Evolutionary conservation across 2,113 vertebrate species (phyloP), one percentile per base, ranked within the genome.

Genomic region (Patagioenas fasciata): DNA sequence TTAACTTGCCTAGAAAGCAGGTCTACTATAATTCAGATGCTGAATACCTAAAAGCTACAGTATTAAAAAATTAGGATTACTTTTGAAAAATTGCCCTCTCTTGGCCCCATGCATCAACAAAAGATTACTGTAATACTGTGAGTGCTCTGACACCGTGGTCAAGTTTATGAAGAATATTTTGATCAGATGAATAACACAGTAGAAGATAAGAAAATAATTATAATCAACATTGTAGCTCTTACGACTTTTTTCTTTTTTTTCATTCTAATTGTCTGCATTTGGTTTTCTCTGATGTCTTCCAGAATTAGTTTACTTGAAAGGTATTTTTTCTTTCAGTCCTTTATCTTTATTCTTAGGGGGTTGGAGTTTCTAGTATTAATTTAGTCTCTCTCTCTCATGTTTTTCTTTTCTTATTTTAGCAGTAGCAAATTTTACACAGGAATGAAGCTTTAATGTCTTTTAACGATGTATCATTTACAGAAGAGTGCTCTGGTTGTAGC

Each of bases 361-460:
- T 18, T 94, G 65, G 47, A 83, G 17, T 85, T 94, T 89, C 72
- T 89, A 74, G 72, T 79, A 88, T 88, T 89, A 89, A 95, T 93
- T 89, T 95, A 74, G 36, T 78, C 4, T 83, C 54, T 64, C 56
- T 21, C 40, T 89, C 83, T 95, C 50, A 82, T 96, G 82, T 84
- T 92, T 95, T 94, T 88, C 57, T 85, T 48, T 53, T 97, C 70
- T 90, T 90, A 86, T 82, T 95, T 95, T 85, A 72, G 53, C 69
- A 81, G 85, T 60, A 56, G 80, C 77, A 94, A 57, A 89, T 97
- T 95, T 97, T 80, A 77, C 64, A 81, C 71, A 84, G 85, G 89
- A 95, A 85, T 0, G 67, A 95, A 95, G 74, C 95, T 93, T 94
- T 96, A 94, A 96, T 95, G 81, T 88, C 82, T 95, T 96, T 79